Conservation (phyloP, 2,113 vertebrate species). For the Balaeniceps rex region DNA sequence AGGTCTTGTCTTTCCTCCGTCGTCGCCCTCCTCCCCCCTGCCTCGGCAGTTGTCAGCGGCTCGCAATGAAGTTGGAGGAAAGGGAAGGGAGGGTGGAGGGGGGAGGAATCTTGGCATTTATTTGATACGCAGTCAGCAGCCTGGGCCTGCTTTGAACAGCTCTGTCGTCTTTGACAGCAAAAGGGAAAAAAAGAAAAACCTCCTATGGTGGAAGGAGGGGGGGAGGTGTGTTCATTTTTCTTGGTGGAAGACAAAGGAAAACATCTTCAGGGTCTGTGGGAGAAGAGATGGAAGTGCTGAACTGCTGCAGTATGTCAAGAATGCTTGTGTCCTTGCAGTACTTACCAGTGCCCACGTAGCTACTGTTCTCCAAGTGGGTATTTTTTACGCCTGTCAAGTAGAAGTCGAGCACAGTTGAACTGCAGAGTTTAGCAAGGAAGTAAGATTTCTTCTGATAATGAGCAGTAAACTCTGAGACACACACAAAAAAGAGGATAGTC, state of each 20-base stretch:
- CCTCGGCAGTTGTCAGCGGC: neutral
- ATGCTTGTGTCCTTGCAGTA: neutral
- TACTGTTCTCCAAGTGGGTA: neutral
- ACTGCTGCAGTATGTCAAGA: neutral
- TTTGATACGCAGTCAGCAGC: neutral
- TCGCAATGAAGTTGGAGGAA: neutral
- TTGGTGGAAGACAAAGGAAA: neutral
- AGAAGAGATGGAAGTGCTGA: neutral
- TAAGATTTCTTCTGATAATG: neutral
- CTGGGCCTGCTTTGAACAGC: neutral
- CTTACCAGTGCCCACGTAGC: neutral
- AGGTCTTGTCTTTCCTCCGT: neutral
- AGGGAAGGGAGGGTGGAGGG: neutral
- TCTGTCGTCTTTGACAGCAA: neutral
- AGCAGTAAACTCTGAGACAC: neutral
- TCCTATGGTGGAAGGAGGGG: rapidly evolving
- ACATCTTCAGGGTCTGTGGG: neutral
- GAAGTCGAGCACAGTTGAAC: neutral
- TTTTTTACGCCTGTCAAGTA: neutral
- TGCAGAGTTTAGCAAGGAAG: neutral
- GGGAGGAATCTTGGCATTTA: constrained; percentile 12
- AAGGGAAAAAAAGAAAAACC: neutral
- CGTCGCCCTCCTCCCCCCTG: neutral
- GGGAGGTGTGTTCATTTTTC: neutral
- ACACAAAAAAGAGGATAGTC: neutral